Percentiles rank a stretch among this genome's conserved stretches.
These are phyloP conservation scores for Uropetala carovei DNA, from an alignment of 2,888 invertebrate genomes.

Conservation along the genomic window DNA sequence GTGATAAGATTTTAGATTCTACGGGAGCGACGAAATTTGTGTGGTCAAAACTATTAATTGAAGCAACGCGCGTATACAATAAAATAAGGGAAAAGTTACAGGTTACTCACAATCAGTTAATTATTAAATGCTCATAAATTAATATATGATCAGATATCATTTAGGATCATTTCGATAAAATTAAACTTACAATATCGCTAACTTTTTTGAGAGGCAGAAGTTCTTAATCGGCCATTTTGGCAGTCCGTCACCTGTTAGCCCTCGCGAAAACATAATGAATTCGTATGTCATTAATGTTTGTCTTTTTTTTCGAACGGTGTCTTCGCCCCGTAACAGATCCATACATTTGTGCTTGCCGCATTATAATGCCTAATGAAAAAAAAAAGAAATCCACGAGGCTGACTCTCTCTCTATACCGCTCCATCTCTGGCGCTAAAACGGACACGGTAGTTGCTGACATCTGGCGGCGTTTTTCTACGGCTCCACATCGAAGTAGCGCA, in stretches of 20 bases:
- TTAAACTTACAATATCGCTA: too few species aligned
- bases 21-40: too few species aligned
- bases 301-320: neutral
- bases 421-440: neutral
- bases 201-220: too few species aligned
- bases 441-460: slow-evolving; percentile 52
- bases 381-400: neutral
- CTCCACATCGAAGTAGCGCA: neutral
- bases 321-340: slow-evolving; percentile 18
- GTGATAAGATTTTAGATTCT: too few species aligned
- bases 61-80: too few species aligned
- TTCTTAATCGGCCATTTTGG: too few species aligned
- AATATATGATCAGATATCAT: too few species aligned
- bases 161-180: too few species aligned
- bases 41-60: too few species aligned
- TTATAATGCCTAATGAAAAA: neutral
- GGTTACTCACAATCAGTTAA: too few species aligned
- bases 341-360: neutral
- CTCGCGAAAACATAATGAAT: neutral
- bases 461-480: slow-evolving; percentile 5
- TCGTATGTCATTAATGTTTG: neutral
- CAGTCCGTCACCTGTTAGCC: neutral
- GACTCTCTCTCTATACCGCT: neutral
- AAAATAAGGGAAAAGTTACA: too few species aligned
- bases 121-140: too few species aligned